phyloP scores from a whole-genome alignment of 2,888 invertebrate genomes.

The Pristionchus arcanus region DNA sequence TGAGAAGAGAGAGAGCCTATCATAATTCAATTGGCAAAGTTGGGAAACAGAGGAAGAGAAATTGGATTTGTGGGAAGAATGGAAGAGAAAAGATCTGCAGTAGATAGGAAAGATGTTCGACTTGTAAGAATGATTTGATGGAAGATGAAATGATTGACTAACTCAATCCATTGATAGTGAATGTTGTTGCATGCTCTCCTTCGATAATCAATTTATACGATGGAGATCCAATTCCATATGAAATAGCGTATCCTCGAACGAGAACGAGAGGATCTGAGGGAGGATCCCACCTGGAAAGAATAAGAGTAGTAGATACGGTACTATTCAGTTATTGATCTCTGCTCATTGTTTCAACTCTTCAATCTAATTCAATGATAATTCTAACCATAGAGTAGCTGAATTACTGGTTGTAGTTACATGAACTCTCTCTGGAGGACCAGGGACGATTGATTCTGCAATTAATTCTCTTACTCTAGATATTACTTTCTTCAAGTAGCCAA shows the following conservation, averaged over 20 bases:
- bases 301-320: background rate
- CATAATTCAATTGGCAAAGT: background rate
- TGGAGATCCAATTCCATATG: slow-evolving; percentile 76
- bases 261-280: slow-evolving; percentile 72
- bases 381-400: slow-evolving; percentile 71
- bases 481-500: background rate
- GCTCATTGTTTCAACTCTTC: background rate
- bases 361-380: background rate
- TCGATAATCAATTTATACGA: slow-evolving; percentile 74
- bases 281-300: slow-evolving; percentile 72
- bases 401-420: slow-evolving; percentile 68
- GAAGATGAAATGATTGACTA: slow-evolving; percentile 58
- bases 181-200: slow-evolving; percentile 73
- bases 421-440: slow-evolving; percentile 76
- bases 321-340: background rate
- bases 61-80: background rate
- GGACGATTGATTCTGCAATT: slow-evolving; percentile 74
- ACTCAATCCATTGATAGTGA: slow-evolving; percentile 73
- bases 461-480: background rate
- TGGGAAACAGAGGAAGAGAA: background rate
- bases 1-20: background rate
- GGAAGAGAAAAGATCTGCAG: slow-evolving; percentile 14
- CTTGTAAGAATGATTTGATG: background rate
- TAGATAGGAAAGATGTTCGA: background rate
- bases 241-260: slow-evolving; percentile 74